Base-by-base conservation (phyloP, 2,113 vertebrate species). In the Myotis yumanensis region DNA sequence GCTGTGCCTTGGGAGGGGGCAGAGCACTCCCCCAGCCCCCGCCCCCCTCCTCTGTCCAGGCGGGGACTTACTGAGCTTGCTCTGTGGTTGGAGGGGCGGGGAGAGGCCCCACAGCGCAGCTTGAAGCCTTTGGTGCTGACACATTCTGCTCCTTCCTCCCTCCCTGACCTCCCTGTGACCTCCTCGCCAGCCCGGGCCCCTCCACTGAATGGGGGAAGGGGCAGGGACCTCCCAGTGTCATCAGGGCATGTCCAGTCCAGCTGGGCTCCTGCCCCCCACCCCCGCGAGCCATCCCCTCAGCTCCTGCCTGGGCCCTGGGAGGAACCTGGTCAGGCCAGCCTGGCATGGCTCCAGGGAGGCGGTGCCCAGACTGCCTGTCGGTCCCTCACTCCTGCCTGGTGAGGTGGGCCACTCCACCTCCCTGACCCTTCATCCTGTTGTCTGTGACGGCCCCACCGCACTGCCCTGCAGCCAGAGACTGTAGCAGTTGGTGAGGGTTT, bases 101-200 rank as follows among this genome's bases (percentile, higher is more conserved):
- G 25, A 16, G 46, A 66, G 1, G 18, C 18, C n/a, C 17, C 17
- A 25, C 28, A 52, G 30, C 28, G 10, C 0, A n/a, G n/a, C n/a
- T n/a, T n/a, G 1, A 18, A 7, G 68, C 72, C 11, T 30, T 46
- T 9, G 62, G 4, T 7, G 14, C 73, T 14, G 59, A 51, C 25
- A 46, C 28, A 3, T 4, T n/a, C 64, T 0, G 3, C 59, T 40
- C 64, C 94, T 75, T 69, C 32, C 72, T 80, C 30, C 62, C 76
- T 77, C 40, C 46, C 51, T 85, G 89, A 86, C 91, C 91, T 86
- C 64, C 54, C 48, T 0, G 1, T 51, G 93, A 85, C 89, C 86
- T 59, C 35, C 79, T 18, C 46, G 1, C 20, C 30, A 62, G 72
- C 83, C 37, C 3, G 52, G 81, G 87, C 66, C 79, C 35, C 46